Conservation (phyloP, 2,888 invertebrate species). For the Spodoptera picta region DNA sequence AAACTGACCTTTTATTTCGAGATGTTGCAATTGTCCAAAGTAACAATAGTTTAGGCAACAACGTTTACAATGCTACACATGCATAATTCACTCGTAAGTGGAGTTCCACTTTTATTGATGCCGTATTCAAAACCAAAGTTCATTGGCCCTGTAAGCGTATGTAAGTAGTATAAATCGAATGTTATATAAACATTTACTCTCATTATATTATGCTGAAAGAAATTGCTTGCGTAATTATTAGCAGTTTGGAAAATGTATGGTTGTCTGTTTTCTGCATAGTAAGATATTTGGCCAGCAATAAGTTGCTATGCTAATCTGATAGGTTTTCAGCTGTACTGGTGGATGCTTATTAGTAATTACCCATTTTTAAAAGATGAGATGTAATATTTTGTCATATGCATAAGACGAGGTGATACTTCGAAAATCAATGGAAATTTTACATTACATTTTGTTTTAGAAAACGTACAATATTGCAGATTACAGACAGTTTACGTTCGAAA, state of each 20-base stretch:
- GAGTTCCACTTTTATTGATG: slow-evolving; percentile 35
- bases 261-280: too few species aligned
- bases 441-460: too few species aligned
- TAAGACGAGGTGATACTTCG: too few species aligned
- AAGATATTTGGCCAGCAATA: too few species aligned
- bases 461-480: too few species aligned
- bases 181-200: slow-evolving; percentile 13
- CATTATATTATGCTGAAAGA: slow-evolving; percentile 18
- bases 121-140: slow-evolving; percentile 43
- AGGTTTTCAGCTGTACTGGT: too few species aligned
- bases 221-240: slow-evolving; percentile 3
- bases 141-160: slow-evolving; percentile 39
- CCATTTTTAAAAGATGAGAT: too few species aligned
- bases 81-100: slow-evolving; percentile 13
- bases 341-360: too few species aligned
- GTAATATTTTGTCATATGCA: too few species aligned
- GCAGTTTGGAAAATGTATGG: neutral
- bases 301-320: too few species aligned
- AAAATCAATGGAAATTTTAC: too few species aligned
- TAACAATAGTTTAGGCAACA: slow-evolving; percentile 26
- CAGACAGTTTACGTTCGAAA: too few species aligned
- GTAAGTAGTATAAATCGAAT: slow-evolving; percentile 24
- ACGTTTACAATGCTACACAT: neutral
- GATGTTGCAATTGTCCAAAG: slow-evolving; percentile 29
- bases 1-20: slow-evolving; percentile 12